Conservation (phyloP, 2,888 invertebrate species). For the Archaeoteleia sp. region DNA sequence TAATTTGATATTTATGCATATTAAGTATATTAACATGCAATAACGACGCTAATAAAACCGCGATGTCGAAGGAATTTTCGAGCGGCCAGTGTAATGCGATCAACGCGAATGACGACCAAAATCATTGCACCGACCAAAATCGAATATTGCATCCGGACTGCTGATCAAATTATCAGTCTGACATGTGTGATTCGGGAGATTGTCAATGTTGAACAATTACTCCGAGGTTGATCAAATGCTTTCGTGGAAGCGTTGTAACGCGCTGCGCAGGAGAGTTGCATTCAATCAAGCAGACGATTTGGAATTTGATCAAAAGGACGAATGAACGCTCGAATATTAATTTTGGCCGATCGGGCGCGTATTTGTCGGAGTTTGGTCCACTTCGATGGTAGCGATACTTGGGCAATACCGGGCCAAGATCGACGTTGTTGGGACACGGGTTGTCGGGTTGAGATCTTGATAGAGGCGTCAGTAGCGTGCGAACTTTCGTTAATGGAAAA, state of each 20-base stretch:
- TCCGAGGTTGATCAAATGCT: slow-evolving; percentile 54
- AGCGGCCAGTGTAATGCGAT: slow-evolving; percentile 29
- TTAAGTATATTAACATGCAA: neutral
- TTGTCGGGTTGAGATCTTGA: slow-evolving; percentile 1
- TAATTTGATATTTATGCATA: too few relatives aligned
- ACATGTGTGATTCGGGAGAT: slow-evolving; percentile 54
- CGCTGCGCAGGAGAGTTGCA: slow-evolving; percentile 40
- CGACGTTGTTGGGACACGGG: slow-evolving; percentile 6
- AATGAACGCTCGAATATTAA: slow-evolving; percentile 49
- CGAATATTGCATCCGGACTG: slow-evolving; percentile 48
- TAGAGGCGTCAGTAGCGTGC: slow-evolving; percentile 4
- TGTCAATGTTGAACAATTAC: slow-evolving; percentile 53
- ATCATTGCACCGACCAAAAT: slow-evolving; percentile 47
- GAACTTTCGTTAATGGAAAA: slow-evolving; percentile 3
- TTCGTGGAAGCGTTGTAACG: slow-evolving; percentile 52
- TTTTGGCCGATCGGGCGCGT: slow-evolving; percentile 45
- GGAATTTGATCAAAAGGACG: slow-evolving; percentile 49
- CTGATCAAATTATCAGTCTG: slow-evolving; percentile 54
- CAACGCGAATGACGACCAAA: slow-evolving; percentile 47
- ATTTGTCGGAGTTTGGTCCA: slow-evolving; percentile 18
- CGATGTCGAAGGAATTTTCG: slow-evolving; percentile 2
- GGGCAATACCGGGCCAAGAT: too few relatives aligned
- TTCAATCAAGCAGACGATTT: slow-evolving; percentile 52
- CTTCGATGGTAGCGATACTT: slow-evolving; percentile 13
- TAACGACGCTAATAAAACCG: slow-evolving; percentile 6